Conservation (phyloP, 1,140 invertebrate genomes). For the Drosophila athabasca region DNA sequence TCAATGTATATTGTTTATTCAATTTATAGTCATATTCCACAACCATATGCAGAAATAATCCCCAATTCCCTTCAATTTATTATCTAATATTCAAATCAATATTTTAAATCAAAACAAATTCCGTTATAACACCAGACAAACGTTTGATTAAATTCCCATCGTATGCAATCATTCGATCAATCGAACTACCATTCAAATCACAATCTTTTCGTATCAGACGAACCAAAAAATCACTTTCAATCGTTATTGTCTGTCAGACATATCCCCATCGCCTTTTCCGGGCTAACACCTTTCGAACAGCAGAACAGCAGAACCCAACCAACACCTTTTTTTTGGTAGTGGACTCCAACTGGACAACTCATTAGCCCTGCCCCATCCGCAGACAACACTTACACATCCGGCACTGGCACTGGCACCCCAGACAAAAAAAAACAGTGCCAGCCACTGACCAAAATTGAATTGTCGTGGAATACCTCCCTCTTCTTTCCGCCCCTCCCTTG, state of each 20-base stretch:
- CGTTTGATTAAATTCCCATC: too few species aligned
- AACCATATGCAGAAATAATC: too few species aligned
- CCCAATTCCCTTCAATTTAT: too few species aligned
- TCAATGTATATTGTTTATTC: too few species aligned
- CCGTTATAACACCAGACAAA: too few species aligned
- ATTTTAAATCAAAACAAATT: too few species aligned
- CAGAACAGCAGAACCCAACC: background rate
- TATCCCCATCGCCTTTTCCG: background rate
- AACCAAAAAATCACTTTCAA: slow-evolving; percentile 14
- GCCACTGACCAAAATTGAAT: slow-evolving; percentile 36
- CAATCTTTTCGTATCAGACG: too few species aligned
- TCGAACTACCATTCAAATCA: too few species aligned
- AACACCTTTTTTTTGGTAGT: slow-evolving; percentile 28
- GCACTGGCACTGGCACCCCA: slow-evolving; percentile 11
- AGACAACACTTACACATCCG: slow-evolving; percentile 73
- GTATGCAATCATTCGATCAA: too few species aligned
- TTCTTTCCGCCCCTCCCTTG: too few species aligned
- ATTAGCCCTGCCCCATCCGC: slow-evolving; percentile 46
- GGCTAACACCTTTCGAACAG: background rate
- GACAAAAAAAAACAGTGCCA: slow-evolving; percentile 40
- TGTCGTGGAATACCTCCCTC: background rate
- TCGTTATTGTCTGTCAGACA: background rate
- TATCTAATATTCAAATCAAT: too few species aligned
- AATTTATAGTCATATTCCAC: too few species aligned
- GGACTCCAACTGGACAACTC: slow-evolving; percentile 59